phyloP scores from a whole-genome alignment of 2,797 vertebrate genomes.

The Liasis olivaceus region DNA sequence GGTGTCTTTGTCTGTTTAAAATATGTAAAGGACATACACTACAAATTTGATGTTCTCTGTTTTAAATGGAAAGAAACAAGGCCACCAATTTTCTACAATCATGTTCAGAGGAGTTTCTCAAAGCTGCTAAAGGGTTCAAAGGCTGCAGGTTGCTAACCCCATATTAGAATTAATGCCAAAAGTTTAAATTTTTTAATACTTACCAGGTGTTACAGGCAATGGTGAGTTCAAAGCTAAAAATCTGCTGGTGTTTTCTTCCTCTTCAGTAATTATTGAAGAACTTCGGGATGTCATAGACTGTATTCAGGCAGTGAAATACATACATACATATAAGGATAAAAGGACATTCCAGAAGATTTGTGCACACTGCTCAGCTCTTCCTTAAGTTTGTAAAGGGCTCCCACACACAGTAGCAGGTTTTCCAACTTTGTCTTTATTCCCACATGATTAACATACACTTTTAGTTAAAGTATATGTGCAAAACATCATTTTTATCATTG shows the following conservation, averaged over 20 bases:
- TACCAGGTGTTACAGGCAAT: conserved; percentile 58
- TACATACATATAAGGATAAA: background rate
- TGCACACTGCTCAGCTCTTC: background rate
- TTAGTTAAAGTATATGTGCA: background rate
- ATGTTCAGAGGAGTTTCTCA: background rate
- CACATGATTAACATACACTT: background rate
- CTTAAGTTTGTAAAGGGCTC: background rate
- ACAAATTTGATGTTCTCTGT: background rate
- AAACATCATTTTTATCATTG: background rate
- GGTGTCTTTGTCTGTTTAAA: background rate
- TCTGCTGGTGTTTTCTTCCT: conserved; percentile 82
- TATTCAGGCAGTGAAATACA: conserved; percentile 37
- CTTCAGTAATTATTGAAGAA: conserved; percentile 72
- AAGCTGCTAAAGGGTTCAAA: background rate
- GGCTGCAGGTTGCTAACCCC: background rate
- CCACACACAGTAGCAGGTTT: background rate
- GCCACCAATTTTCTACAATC: background rate
- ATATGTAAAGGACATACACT: background rate
- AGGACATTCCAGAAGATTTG: background rate
- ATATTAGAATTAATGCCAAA: background rate
- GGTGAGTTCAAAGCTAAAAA: conserved; percentile 80
- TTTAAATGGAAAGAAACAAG: background rate
- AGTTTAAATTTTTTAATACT: conserved; percentile 42
- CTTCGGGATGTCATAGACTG: conserved; percentile 68
- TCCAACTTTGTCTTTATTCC: background rate